Conservation (phyloP, 2,888 invertebrate genomes). For the Rhagonycha fulva region DNA sequence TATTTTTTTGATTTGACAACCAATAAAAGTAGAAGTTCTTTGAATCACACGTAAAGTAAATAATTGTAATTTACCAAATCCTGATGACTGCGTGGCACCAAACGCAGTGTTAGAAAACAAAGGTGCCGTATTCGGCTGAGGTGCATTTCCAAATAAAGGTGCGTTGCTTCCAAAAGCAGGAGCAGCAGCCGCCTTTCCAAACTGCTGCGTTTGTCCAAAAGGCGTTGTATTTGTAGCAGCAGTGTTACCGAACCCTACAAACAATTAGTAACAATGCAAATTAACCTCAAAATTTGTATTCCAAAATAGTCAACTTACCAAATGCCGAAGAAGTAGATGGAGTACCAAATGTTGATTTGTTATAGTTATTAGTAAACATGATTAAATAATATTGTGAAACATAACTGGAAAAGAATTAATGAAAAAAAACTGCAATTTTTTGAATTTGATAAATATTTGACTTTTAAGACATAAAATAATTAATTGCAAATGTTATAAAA, state of each 20-base stretch:
- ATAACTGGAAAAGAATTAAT: neutral
- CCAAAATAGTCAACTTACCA: conserved; percentile 44
- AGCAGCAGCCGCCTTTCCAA: conserved; percentile 61
- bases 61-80: conserved; percentile 41
- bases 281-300: neutral
- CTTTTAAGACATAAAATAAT: too few species aligned
- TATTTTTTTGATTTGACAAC: too few species aligned
- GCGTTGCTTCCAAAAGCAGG: conserved; percentile 65
- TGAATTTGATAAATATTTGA: too few species aligned
- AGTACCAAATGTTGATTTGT: conserved; percentile 45
- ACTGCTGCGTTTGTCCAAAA: conserved; percentile 45
- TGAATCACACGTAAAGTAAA: neutral
- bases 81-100: conserved; percentile 58
- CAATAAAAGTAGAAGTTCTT: neutral
- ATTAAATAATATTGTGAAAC: neutral
- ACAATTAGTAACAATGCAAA: neutral
- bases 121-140: conserved; percentile 56
- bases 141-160: conserved; percentile 62
- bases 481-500: too few species aligned
- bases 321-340: conserved; percentile 51
- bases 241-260: conserved; percentile 41
- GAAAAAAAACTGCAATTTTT: too few species aligned
- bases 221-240: conserved; percentile 37
- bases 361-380: conserved; percentile 42
- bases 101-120: conserved; percentile 71